A percentile compares a stretch with the other conserved stretches of the same genome.
These are phyloP conservation scores for Phortica variegata DNA, from an alignment of 1,140 invertebrate species.

Conservation along the genomic window DNA sequence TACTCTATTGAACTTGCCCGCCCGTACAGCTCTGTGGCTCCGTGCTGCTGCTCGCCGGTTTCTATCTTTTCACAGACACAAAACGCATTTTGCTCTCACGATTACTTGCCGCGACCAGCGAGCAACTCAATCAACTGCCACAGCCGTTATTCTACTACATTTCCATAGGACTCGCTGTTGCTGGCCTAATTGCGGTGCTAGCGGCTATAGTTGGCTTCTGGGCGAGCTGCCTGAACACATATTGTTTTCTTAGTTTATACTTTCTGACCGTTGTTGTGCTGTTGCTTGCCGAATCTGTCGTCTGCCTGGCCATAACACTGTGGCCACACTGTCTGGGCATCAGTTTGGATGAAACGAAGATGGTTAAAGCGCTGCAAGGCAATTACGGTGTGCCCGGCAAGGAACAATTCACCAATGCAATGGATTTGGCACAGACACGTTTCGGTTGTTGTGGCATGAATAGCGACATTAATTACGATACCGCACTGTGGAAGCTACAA, in stretches of 20 bases:
- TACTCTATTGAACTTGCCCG: too few species aligned
- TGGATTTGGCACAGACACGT: conserved; percentile 75
- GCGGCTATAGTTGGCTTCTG: conserved; percentile 74
- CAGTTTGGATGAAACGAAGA: conserved; percentile 65
- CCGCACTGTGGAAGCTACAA: conserved; percentile 77
- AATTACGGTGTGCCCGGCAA: conserved; percentile 74
- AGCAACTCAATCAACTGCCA: conserved; percentile 58
- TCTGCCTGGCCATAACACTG: conserved; percentile 72
- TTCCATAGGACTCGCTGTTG: conserved; percentile 64
- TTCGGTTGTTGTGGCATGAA: conserved; percentile 83
- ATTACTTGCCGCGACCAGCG: conserved; percentile 63
- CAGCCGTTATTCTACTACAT: conserved; percentile 76
- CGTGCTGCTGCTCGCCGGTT: conserved; percentile 67
- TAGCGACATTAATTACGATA: conserved; percentile 76
- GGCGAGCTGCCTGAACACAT: conserved; percentile 73
- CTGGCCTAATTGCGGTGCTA: conserved; percentile 67
- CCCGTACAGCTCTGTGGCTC: conserved; percentile 69
- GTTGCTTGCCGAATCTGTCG: conserved; percentile 69
- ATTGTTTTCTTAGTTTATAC: conserved; percentile 72
- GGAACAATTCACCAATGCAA: conserved; percentile 72
- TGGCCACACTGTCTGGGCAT: conserved; percentile 78
- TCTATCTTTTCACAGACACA: conserved; percentile 68
- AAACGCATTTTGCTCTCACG: conserved; percentile 69
- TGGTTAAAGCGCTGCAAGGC: conserved; percentile 70
- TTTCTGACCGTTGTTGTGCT: conserved; percentile 70